Conservation (phyloP, 1,140 invertebrate species). For the Lineus longissimus region DNA sequence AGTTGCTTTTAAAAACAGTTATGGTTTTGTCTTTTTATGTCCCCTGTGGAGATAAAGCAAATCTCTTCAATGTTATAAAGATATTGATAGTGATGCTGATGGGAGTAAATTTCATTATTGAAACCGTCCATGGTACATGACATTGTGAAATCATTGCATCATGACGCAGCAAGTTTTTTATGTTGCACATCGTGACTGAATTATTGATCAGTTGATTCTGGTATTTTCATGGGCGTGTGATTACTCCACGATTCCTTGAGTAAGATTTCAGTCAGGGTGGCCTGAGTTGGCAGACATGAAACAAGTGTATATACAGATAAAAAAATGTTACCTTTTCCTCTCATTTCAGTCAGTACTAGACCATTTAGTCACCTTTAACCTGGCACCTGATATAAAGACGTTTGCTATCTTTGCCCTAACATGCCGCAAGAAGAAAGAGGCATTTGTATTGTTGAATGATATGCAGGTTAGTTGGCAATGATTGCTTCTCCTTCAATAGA, state of each 20-base stretch:
- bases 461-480: conserved; percentile 69
- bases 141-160: no score
- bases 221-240: background rate
- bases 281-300: conserved; percentile 7
- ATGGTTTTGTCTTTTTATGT: background rate
- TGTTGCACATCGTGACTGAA: no score
- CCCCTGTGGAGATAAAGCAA: background rate
- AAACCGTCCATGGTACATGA: no score
- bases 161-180: no score
- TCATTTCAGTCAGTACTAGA: conserved; percentile 59
- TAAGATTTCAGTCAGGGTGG: background rate
- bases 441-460: conserved; percentile 62
- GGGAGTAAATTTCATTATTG: conserved; percentile 3
- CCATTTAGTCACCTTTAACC: conserved; percentile 60
- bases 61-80: no score
- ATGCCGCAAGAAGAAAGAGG: conserved; percentile 63
- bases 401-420: conserved; percentile 79
- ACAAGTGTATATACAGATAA: conserved; percentile 9
- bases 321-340: conserved; percentile 14
- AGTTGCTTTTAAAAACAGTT: no score
- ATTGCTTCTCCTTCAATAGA: no score
- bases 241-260: background rate
- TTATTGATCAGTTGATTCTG: background rate
- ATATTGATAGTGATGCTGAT: no score
- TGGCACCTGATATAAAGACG: conserved; percentile 73